Evolutionary conservation across 2,797 vertebrate species (phyloP).

Genomic region (Peromyscus attwateri): DNA sequence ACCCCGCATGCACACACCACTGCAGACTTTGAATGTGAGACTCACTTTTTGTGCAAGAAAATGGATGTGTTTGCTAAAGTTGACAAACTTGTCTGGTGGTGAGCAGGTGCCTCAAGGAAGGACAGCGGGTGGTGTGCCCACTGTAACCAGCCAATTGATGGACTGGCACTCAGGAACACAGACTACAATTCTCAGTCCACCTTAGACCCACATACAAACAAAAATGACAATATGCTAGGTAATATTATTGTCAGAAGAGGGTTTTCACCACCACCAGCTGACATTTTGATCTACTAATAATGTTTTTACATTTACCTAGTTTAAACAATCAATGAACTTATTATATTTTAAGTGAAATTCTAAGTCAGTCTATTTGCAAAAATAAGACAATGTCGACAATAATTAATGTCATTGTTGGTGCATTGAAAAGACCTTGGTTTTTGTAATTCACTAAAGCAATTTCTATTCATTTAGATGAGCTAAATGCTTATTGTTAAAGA

Average conservation of each 20-base stretch:
- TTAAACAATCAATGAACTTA: constrained; percentile 22
- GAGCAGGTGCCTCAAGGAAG: not conserved
- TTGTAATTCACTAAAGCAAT: constrained; percentile 97
- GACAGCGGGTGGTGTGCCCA: not conserved
- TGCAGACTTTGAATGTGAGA: constrained; percentile 74
- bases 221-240: not conserved
- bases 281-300: constrained; percentile 70
- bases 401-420: constrained; percentile 84
- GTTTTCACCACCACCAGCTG: not conserved
- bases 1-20: not conserved
- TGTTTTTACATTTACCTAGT: not conserved
- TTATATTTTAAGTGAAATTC: constrained; percentile 74
- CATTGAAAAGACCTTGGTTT: constrained; percentile 88
- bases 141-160: not conserved
- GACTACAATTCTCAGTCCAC: not conserved
- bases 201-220: not conserved
- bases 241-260: not conserved
- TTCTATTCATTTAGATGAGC: constrained; percentile 96
- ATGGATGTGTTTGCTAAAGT: constrained; percentile 25
- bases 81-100: constrained; percentile 24
- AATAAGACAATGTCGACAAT: constrained; percentile 83
- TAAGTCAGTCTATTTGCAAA: constrained; percentile 81
- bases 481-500: constrained; percentile 96
- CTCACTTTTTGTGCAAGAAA: constrained; percentile 66
- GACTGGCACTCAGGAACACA: not conserved